Base-by-base conservation (phyloP, 2,797 vertebrate genomes). In the Valencia hispanica region DNA sequence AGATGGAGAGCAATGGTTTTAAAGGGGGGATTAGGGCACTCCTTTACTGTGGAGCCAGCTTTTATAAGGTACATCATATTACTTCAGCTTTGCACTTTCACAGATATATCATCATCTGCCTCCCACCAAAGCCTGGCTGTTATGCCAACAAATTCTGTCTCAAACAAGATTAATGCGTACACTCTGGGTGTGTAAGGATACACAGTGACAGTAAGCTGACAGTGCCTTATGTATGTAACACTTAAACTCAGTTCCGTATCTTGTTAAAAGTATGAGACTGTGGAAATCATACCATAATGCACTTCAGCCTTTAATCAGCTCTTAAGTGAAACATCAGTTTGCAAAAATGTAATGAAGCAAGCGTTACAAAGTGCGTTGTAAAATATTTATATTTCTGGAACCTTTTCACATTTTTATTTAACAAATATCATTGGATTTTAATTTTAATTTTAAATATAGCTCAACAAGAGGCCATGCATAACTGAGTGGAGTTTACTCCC, bases 51-150 rank as follows among this genome's bases (percentile, higher is more conserved):
- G 89, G 88, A 93, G 91, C 84, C 87, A 84, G 90, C 89, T 88
- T 93, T 93, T 90, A 93, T 91, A 92, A 93, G 91, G 90, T 92
- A 93, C 91, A 92, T 92, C 89, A 93, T 88, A 92, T 93, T 92
- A 93, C 93, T 91, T 85, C 81, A 87, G 90, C 90, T 91, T 92
- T 91, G 92, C 93, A 93, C 92, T 88, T 91, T 90, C 86, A 91
- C 87, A 91, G 91, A 91, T 93, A 91, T 92, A 92, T 91, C 90
- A 91, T 91, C 92, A 91, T 91, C 90, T 91, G 89, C 89, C 91
- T 89, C 84, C 88, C 89, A 91, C 92, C 89, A 87, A 88, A 89
- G 90, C 88, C 84, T 41, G 77, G 69, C 90, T 89, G 87, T 91
- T 90, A 87, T 93, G 87, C 89, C 86, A 77, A 79, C 76, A 84